A percentile compares a stretch with the other conserved stretches of the same genome.
Evolutionary conservation across 2,888 invertebrate genomes (phyloP).

Genomic region (Tricholauxania praeusta): DNA sequence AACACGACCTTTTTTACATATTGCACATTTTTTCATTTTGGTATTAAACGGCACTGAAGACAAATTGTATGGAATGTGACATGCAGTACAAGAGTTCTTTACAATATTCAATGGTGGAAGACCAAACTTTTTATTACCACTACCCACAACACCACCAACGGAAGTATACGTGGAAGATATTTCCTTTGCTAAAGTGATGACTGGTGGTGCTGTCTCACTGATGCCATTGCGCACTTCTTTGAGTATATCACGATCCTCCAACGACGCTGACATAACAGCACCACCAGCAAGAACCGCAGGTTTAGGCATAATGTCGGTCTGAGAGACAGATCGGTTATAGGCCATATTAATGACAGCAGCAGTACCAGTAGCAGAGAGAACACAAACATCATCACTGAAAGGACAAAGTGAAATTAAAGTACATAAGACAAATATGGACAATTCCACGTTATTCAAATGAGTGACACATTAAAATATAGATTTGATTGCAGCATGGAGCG

Average conservation of each 20-base stretch:
- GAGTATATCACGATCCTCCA: slow-evolving; percentile 70
- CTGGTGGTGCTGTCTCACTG: slow-evolving; percentile 32
- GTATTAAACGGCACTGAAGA: slow-evolving; percentile 80
- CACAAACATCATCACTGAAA: slow-evolving; percentile 91
- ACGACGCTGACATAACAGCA: slow-evolving; percentile 69
- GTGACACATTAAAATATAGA: too few species aligned
- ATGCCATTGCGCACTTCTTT: slow-evolving; percentile 48
- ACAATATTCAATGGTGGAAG: slow-evolving; percentile 49
- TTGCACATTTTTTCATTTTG: slow-evolving; percentile 78
- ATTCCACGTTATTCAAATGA: background rate
- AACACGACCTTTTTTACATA: slow-evolving; percentile 84
- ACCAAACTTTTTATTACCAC: slow-evolving; percentile 50
- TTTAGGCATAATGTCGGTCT: slow-evolving; percentile 60
- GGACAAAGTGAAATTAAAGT: background rate
- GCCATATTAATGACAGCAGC: slow-evolving; percentile 85
- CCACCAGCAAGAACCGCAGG: slow-evolving; percentile 51
- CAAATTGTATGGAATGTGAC: slow-evolving; percentile 88
- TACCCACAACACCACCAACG: slow-evolving; percentile 42
- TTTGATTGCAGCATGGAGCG: too few species aligned
- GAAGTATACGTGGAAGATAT: slow-evolving; percentile 52
- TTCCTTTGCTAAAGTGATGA: slow-evolving; percentile 11
- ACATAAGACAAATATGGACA: background rate
- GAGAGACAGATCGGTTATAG: slow-evolving; percentile 66
- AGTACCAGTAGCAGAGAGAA: slow-evolving; percentile 93
- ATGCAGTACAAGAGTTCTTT: slow-evolving; percentile 65